phyloP scores from a whole-genome alignment of 2,888 invertebrate genomes.

The Sinohyriopsis cumingii region DNA sequence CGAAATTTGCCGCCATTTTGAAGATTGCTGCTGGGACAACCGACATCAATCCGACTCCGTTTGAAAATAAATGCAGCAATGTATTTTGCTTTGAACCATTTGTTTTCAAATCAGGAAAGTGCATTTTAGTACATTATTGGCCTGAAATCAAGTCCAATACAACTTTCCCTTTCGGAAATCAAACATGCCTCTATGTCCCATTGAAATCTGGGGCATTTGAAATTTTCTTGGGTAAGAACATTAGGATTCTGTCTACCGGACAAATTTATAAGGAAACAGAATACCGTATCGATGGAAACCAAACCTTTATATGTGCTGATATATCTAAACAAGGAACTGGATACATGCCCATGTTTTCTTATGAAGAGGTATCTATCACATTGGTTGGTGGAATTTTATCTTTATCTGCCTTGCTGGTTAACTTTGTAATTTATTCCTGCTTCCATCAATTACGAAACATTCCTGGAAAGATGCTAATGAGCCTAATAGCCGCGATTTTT shows the following conservation, averaged over 20 bases:
- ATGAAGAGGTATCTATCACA: conserved; percentile 71
- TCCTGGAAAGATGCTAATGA: too few relatives aligned
- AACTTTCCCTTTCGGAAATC: neutral
- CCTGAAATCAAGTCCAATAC: neutral
- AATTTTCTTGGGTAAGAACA: conserved; percentile 11
- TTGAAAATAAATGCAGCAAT: conserved; percentile 16
- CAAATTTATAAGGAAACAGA: conserved; percentile 15
- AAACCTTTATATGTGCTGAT: conserved; percentile 35
- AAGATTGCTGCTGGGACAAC: too few relatives aligned
- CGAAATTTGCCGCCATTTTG: too few relatives aligned
- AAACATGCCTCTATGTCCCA: conserved; percentile 6
- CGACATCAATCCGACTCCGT: too few relatives aligned
- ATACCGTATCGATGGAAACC: conserved; percentile 12
- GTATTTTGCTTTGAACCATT: conserved; percentile 19
- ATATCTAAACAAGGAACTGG: conserved; percentile 2
- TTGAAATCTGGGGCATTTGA: conserved; percentile 12
- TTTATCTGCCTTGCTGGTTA: conserved; percentile 72
- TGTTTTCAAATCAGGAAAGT: conserved; percentile 14
- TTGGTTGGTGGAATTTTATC: conserved; percentile 79
- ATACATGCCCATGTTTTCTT: conserved; percentile 22
- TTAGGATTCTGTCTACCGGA: conserved; percentile 12
- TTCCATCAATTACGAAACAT: too few relatives aligned
- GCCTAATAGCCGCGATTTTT: too few relatives aligned
- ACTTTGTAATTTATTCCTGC: too few relatives aligned
- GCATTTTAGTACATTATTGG: neutral